These are phyloP conservation scores for Acleris literana DNA, from an alignment of 2,888 invertebrate species.

Conservation along the genomic window DNA sequence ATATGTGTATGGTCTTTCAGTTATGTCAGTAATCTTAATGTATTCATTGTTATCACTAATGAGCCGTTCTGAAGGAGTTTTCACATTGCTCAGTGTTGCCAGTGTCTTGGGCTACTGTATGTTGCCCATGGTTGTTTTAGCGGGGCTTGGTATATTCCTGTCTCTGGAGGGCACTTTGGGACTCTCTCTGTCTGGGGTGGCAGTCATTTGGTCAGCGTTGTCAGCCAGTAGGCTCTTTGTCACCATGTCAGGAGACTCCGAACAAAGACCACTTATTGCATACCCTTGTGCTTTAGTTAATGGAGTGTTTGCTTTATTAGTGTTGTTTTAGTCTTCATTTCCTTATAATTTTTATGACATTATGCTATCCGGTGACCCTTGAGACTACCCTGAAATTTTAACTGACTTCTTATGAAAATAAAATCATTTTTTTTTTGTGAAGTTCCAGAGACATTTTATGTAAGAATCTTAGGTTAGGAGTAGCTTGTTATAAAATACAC, in stretches of 20 bases:
- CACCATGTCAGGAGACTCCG: constrained; percentile 93
- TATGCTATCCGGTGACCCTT: no score
- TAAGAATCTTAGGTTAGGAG: no score
- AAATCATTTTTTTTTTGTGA: no score
- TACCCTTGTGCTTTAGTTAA: constrained; percentile 97
- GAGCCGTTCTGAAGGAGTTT: constrained; percentile 86
- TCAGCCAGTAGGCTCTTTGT: constrained; percentile 96
- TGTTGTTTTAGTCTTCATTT: constrained; percentile 88
- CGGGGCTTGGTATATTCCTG: constrained; percentile 89
- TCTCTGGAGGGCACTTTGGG: constrained; percentile 90
- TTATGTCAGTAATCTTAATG: constrained; percentile 95
- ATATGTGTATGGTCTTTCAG: constrained; percentile 96
- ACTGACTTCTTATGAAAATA: no score
- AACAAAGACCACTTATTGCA: constrained; percentile 93
- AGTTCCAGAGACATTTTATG: no score
- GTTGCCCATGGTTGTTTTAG: constrained; percentile 94
- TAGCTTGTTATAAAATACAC: no score
- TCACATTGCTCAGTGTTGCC: constrained; percentile 90
- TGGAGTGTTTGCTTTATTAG: constrained; percentile 95
- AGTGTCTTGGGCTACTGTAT: constrained; percentile 97
- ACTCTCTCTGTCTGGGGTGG: constrained; percentile 85
- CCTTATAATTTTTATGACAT: background rate
- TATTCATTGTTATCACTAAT: constrained; percentile 93
- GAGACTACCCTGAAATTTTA: no score
- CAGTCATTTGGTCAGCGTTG: constrained; percentile 94